Base-by-base conservation (phyloP, 2,888 invertebrate species). In the Drosophila pegasa region DNA sequence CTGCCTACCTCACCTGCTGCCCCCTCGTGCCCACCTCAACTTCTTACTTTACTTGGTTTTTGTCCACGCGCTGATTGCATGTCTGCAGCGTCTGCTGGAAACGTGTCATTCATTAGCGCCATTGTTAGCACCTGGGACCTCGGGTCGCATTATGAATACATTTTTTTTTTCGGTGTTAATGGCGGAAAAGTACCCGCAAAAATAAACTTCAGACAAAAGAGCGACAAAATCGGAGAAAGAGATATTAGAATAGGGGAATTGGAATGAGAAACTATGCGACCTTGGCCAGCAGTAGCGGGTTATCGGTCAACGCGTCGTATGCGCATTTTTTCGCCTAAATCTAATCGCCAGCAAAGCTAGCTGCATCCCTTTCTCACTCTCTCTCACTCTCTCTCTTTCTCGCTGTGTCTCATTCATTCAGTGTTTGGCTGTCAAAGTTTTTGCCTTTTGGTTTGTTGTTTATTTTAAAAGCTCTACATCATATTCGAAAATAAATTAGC, bases 381-480 rank as follows among this genome's bases (percentile, higher is more conserved):
- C 14, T 0, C 22, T 2, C 20, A 47, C 25, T 47, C 29, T 45
- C 29, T 41, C 18, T n/a, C 10, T 9, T 3, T 8, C 7, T 37
- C 6, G 41, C 43, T 20, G 33, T 37, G 35, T 31, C 48, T 55
- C 25, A 10, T 29, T 16, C 40, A 40, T 41, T 68, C 54, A 43
- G n/a, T 37, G 37, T 38, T 51, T 57, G 58, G 54, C 70, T 75
- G 62, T 75, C 67, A 75, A 41, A 56, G 25, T 48, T 62, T 66
- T 63, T 38, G 38, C 52, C 52, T 56, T 63, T 60, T 20, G 45
- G 58, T 58, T 58, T 57, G 55, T 65, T 83, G 84, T 83, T 83
- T 83, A 87, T 87, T 87, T 83, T 75, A 81, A 84, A 87, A 83
- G 84, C 87, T 83, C 87, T 86, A 83, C 83, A 86, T 83, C 87